phyloP scores from a whole-genome alignment of 2,797 vertebrate species.

The Phaenicophaeus curvirostris region DNA sequence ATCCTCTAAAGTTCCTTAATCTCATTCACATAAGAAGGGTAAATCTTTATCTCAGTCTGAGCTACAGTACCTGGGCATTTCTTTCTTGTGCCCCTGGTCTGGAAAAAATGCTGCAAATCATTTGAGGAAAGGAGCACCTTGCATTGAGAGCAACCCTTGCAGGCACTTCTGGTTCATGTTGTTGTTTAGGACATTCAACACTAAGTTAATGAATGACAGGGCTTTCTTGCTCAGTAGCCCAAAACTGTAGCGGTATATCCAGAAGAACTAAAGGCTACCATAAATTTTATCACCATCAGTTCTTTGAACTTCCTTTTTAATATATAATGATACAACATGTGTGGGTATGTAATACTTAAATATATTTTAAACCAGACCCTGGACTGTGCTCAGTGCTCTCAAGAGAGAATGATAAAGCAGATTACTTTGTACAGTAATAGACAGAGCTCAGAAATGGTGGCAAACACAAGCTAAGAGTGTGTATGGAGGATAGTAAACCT shows the following conservation, averaged over 20 bases:
- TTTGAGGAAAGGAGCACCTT: background rate
- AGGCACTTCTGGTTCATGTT: background rate
- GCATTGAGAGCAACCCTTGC: background rate
- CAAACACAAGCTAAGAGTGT: background rate
- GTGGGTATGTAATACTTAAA: background rate
- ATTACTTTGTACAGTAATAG: background rate
- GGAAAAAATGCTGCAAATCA: background rate
- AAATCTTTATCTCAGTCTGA: background rate
- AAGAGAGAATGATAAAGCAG: background rate
- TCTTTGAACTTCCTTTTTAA: background rate
- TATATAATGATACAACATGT: background rate
- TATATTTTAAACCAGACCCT: background rate
- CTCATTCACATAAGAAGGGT: background rate
- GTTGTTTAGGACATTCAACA: background rate
- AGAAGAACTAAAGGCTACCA: background rate
- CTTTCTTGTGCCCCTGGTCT: background rate
- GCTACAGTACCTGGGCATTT: background rate
- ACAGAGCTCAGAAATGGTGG: background rate
- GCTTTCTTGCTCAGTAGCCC: background rate
- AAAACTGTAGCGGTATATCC: background rate
- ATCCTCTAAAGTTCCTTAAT: background rate
- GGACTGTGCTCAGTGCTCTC: background rate
- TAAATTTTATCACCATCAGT: background rate
- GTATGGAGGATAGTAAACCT: background rate
- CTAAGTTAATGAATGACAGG: conserved; percentile 31